Evolutionary conservation across 2,797 vertebrate species (phyloP).

Genomic region (Scarus forsteni): DNA sequence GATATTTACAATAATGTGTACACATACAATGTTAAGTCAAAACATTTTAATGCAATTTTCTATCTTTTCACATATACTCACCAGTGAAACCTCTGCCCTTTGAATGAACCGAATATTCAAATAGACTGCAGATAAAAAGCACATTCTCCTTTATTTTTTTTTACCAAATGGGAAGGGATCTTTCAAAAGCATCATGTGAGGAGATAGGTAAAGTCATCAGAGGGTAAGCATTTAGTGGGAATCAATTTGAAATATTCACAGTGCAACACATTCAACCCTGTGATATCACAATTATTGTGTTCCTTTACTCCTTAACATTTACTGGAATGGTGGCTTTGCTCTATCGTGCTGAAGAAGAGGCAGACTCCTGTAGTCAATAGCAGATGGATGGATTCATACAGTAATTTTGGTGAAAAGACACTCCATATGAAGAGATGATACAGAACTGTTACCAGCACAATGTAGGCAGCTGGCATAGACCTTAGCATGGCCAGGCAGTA

Average conservation of each 20-base stretch:
- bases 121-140: conserved; percentile 26
- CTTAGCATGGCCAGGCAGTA: conserved; percentile 92
- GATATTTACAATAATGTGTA: conserved; percentile 3
- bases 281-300: background rate
- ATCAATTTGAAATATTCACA: background rate
- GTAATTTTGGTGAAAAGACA: conserved; percentile 96
- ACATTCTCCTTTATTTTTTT: conserved; percentile 1
- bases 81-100: background rate
- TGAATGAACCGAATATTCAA: conserved; percentile 39
- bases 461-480: conserved; percentile 88
- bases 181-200: conserved; percentile 21
- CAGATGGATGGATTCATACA: conserved; percentile 92
- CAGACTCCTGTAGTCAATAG: conserved; percentile 88
- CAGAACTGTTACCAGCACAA: conserved; percentile 90
- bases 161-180: background rate
- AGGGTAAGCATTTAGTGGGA: conserved; percentile 1
- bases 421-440: conserved; percentile 99
- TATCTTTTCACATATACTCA: conserved; percentile 40
- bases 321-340: conserved; percentile 79
- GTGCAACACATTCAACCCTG: too few species aligned
- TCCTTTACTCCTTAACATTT: conserved; percentile 36
- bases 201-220: background rate
- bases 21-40: conserved; percentile 4
- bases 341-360: conserved; percentile 89
- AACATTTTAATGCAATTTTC: conserved; percentile 1